A percentile compares a stretch with the other conserved stretches of the same genome.
Conservation (phyloP, 2,888 invertebrate genomes). For the Drosophila mercatorum region DNA sequence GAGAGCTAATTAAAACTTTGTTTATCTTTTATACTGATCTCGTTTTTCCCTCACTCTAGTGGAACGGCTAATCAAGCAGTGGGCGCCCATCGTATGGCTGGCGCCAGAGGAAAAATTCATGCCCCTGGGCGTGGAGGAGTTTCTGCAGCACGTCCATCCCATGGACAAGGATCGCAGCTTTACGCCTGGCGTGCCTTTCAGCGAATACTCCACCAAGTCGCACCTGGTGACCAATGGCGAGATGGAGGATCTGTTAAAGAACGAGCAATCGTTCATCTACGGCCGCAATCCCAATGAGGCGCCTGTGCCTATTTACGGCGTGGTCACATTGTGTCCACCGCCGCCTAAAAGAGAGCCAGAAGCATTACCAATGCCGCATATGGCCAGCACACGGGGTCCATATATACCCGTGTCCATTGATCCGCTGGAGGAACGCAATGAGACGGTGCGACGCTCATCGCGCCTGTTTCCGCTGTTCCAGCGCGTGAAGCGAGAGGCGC, state of each 20-base stretch:
- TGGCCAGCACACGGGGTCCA: conserved; percentile 75
- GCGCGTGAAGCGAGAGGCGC: conserved; percentile 66
- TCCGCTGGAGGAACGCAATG: conserved; percentile 72
- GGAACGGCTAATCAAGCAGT: conserved; percentile 86
- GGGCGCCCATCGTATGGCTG: conserved; percentile 89
- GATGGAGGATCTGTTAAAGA: conserved; percentile 82
- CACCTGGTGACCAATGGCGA: conserved; percentile 86
- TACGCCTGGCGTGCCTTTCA: conserved; percentile 75
- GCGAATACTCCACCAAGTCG: conserved; percentile 84
- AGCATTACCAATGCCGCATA: conserved; percentile 8
- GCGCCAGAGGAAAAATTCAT: conserved; percentile 88
- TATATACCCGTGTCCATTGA: conserved; percentile 83
- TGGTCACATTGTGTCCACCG: conserved; percentile 85
- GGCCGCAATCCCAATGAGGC: conserved; percentile 86
- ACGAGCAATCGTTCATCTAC: conserved; percentile 86
- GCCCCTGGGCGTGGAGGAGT: conserved; percentile 87
- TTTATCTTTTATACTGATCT: conserved; percentile 29
- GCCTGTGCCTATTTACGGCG: conserved; percentile 87
- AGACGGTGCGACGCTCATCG: conserved; percentile 80
- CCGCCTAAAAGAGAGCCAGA: conserved; percentile 25
- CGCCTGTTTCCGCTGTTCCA: conserved; percentile 80
- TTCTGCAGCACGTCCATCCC: conserved; percentile 86
- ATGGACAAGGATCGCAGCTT: conserved; percentile 81
- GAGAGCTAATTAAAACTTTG: conserved; percentile 57
- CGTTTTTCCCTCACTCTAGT: conserved; percentile 60